Base-by-base conservation (phyloP, 1,140 invertebrate genomes). In the Eumeta japonica region DNA sequence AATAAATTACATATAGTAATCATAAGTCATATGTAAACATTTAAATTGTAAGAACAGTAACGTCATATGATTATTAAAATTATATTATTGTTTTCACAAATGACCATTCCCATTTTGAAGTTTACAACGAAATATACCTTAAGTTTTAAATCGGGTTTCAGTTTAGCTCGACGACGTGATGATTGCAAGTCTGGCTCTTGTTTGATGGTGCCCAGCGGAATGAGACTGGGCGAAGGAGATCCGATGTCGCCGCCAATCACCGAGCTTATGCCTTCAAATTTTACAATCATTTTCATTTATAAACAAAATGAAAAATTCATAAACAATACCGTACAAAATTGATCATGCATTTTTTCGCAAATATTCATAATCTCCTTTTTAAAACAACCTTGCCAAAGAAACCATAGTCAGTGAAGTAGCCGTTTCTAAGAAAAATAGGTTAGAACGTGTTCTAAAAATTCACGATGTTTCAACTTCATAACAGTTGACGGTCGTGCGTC, bases 71-170 rank as follows among this genome's bases (percentile, higher is more conserved):
- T 12, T 18, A 35, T 9, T 11, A 28, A 39, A n/a, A 16, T 34
- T 14, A 30, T 17, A 10, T 16, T 20, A 18, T 24, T n/a, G n/a
- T n/a, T n/a, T 7, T 24, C 7, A 24, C 20, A 24, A 24, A 24
- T 7, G 20, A 7, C 20, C 7, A n/a, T 7, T 24, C 20, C 20
- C n/a, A 7, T 7, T 24, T 7, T 7, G 20, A n/a, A 7, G 20
- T 7, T 5, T 31, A 31, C n/a, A n/a, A n/a, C n/a, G n/a, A 27
- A 32, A 9, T 13, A 39, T 56, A 74, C 74, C 59, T 89, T 89
- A 12, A 99, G 78, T 76, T 94, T 94, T 2, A 94, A 77, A 70
- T 94, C 89, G 16, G 90, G 88, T 61, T 93, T 92, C 16, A 92
- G 75, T 77, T 93, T 94, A 13, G 86, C 82, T 53, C 90, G 89